Evolutionary conservation across 2,888 invertebrate genomes (phyloP).

Genomic region (Dynastes tityus): DNA sequence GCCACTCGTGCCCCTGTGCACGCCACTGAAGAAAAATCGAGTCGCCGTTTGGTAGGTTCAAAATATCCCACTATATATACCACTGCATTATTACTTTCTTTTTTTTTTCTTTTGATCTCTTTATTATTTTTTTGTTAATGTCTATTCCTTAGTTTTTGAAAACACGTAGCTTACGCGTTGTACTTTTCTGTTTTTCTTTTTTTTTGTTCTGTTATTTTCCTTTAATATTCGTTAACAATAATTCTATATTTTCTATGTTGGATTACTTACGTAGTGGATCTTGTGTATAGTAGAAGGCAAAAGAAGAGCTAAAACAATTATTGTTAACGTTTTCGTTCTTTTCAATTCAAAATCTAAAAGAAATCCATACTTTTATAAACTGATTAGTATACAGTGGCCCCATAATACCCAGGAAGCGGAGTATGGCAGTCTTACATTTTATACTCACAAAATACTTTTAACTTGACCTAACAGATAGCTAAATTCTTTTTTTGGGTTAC

Average conservation of each 20-base stretch:
- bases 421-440: conserved; percentile 57
- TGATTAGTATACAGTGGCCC: conserved; percentile 61
- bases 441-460: not conserved
- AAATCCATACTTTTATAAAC: conserved; percentile 14
- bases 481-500: conserved; percentile 14
- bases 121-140: conserved; percentile 9
- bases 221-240: conserved; percentile 11
- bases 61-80: conserved; percentile 53
- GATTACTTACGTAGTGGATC: too few species aligned
- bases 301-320: not conserved
- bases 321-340: too few species aligned
- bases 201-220: conserved; percentile 10
- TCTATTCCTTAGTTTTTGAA: conserved; percentile 39
- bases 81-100: conserved; percentile 45
- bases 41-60: conserved; percentile 79
- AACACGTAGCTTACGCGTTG: conserved; percentile 39
- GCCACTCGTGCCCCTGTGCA: conserved; percentile 73
- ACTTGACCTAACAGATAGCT: not conserved
- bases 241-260: not conserved
- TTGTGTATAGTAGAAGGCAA: not conserved
- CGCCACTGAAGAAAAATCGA: conserved; percentile 77
- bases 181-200: conserved; percentile 32
- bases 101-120: conserved; percentile 29
- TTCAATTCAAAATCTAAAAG: not conserved
- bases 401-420: conserved; percentile 63